A percentile compares a stretch with the other conserved stretches of the same genome.
phyloP scores from a whole-genome alignment of 1,140 invertebrate species.

The Drosophila nikananu region DNA sequence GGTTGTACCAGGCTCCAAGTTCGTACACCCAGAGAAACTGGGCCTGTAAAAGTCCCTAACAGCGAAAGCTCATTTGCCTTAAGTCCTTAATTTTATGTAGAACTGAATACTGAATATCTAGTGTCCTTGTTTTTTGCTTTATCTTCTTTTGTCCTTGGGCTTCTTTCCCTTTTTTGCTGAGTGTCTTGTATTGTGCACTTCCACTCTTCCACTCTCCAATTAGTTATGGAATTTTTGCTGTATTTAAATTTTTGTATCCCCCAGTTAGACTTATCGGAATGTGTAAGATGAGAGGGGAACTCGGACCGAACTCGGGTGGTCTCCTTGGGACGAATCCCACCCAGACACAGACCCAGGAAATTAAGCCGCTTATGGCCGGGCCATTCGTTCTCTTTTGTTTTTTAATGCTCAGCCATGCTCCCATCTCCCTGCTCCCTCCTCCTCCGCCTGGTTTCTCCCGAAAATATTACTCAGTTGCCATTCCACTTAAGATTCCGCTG shows the following conservation, averaged over 20 bases:
- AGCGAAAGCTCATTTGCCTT: neutral
- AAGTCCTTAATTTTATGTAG: neutral
- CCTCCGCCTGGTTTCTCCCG: conserved; percentile 1
- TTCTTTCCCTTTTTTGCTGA: neutral
- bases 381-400: conserved; percentile 60
- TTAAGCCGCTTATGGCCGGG: conserved; percentile 75
- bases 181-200: conserved; percentile 37
- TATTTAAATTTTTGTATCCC: conserved; percentile 54
- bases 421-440: neutral
- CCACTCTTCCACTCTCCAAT: conserved; percentile 54
- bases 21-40: conserved; percentile 9
- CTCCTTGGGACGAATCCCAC: neutral
- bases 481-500: conserved; percentile 77
- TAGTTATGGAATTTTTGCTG: conserved; percentile 63
- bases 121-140: neutral
- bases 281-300: conserved; percentile 13
- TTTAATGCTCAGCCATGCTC: conserved; percentile 59
- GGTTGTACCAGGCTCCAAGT: conserved; percentile 21
- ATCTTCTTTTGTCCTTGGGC: neutral
- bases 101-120: neutral
- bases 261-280: conserved; percentile 48
- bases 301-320: neutral
- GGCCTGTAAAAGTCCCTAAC: too few relatives aligned
- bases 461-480: conserved; percentile 70
- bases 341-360: conserved; percentile 33